Base-by-base conservation (phyloP, 1,140 invertebrate genomes). In the Psix sp. region DNA sequence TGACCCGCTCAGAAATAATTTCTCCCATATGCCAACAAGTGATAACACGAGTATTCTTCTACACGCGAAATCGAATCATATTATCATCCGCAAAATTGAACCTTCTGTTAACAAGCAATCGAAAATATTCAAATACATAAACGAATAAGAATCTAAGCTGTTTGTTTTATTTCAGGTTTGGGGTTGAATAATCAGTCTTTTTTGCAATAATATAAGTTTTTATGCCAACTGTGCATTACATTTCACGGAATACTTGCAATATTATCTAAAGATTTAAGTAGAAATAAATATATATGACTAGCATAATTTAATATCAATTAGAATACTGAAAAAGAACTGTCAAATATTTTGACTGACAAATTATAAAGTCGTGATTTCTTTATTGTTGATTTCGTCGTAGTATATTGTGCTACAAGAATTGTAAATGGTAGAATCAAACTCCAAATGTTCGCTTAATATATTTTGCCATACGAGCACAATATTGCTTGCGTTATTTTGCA, bases 21-120 rank as follows among this genome's bases (percentile, higher is more conserved):
- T 45, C 89, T 83, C 77, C 87, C 82, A 39, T n/a, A n/a, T n/a
- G n/a, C 84, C 81, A 3, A 86, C 89, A 70, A 88, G 88, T 46
- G 87, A 90, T 33, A 89, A 90, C 77, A 83, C 83, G 54, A 84
- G 87, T 5, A 67, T 89, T 31, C 57, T 90, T 38, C 78, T 89
- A 60, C 77, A 80, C 49, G 76, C 82, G n/a, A 62, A 70, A 52
- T 52, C 63, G 29, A 59, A 65, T 13, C 14, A 62, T 3, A 5
- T 71, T 15, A 36, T 35, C 14, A 42, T 71, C 15, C 56, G 71
- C 52, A 6, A 15, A 11, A 52, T 33, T 3, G 33, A 48, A 29
- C 2, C 35, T 7, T 54, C 48, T 60, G 48, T 46, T 39, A 52
- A 10, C 13, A 29, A 13, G 11, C 38, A 33, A 42, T n/a, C 11